phyloP scores from a whole-genome alignment of 2,113 vertebrate genomes.

The Leiothrix lutea region DNA sequence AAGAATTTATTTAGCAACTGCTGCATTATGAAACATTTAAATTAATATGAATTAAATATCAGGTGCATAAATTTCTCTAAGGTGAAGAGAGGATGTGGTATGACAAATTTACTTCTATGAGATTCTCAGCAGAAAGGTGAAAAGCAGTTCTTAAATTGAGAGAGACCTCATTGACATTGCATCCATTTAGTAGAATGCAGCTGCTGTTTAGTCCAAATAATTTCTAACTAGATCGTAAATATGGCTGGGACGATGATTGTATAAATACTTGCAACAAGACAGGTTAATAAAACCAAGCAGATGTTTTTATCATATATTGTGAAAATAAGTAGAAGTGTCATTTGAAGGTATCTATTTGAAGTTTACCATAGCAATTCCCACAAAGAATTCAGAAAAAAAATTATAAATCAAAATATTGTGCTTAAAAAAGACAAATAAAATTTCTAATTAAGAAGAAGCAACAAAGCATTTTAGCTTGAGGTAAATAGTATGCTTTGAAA shows the following conservation, averaged over 20 bases:
- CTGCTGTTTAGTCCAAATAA: background rate
- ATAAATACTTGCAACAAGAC: background rate
- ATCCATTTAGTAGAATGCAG: background rate
- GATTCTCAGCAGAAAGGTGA: background rate
- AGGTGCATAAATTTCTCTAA: background rate
- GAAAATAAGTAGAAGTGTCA: background rate
- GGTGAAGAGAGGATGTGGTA: background rate
- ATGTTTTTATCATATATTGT: background rate
- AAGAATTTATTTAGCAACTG: background rate
- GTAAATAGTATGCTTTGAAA: background rate
- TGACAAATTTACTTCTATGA: background rate
- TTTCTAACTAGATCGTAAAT: background rate
- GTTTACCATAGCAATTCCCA: background rate
- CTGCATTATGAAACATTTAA: background rate
- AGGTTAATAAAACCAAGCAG: background rate
- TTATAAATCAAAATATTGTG: background rate
- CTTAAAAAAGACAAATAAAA: background rate
- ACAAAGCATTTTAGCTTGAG: background rate
- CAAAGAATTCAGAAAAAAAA: background rate
- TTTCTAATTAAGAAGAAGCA: background rate
- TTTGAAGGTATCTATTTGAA: background rate
- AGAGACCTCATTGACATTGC: background rate
- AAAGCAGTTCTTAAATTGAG: background rate
- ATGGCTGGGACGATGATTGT: fast-evolving
- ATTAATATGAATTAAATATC: background rate